Percentiles rank a stretch among this genome's conserved stretches.
Conservation (phyloP, 1,140 invertebrate species). For the Branchinecta lynchi region DNA sequence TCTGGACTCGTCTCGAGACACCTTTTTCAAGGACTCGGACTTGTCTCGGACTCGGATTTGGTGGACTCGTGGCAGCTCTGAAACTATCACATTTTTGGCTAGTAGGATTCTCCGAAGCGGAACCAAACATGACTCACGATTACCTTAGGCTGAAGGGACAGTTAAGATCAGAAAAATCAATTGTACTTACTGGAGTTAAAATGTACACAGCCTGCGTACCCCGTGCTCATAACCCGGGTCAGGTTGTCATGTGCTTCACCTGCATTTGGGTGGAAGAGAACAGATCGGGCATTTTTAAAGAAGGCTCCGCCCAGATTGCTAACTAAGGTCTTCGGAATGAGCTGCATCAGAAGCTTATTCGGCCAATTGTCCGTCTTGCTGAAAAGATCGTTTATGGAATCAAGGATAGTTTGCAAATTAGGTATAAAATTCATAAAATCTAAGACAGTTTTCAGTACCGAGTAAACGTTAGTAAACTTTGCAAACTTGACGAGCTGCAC, state of each 20-base stretch:
- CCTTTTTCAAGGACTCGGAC: too few species aligned
- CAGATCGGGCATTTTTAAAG: conserved; percentile 72
- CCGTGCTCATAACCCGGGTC: conserved; percentile 74
- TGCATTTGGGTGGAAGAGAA: conserved; percentile 57
- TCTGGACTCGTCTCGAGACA: too few species aligned
- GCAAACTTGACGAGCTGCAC: too few species aligned
- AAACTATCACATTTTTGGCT: too few species aligned
- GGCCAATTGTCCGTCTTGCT: conserved; percentile 85
- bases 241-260: conserved; percentile 64
- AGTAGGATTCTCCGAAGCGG: too few species aligned
- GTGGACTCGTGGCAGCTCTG: too few species aligned
- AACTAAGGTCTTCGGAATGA: conserved; percentile 79
- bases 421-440: neutral
- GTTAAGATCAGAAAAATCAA: too few species aligned
- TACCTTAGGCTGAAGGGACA: too few species aligned
- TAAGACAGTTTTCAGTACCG: neutral
- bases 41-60: too few species aligned
- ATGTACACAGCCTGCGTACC: conserved; percentile 85
- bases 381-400: conserved; percentile 19
- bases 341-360: conserved; percentile 72
- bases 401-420: neutral
- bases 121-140: too few species aligned
- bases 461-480: neutral
- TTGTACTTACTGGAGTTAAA: conserved; percentile 36
- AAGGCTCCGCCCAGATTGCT: conserved; percentile 69